Percentiles rank a stretch among this genome's conserved stretches.
Evolutionary conservation across 2,888 invertebrate species (phyloP).

Genomic region (Encarsia formosa): DNA sequence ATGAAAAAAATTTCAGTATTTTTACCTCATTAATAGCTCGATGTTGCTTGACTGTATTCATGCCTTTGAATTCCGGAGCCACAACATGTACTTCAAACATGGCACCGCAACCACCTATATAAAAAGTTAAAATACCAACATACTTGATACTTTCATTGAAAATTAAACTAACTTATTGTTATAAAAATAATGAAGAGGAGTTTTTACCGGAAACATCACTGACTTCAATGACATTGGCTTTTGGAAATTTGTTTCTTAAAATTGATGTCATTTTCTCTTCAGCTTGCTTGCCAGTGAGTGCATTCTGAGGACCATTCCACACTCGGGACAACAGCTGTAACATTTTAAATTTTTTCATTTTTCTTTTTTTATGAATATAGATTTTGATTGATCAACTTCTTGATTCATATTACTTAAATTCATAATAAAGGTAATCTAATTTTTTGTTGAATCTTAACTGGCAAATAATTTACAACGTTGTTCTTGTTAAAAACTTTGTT

Average conservation of each 20-base stretch:
- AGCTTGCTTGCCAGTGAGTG: slow-evolving; percentile 42
- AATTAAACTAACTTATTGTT: slow-evolving; percentile 10
- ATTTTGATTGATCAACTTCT: too few species aligned
- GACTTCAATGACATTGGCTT: slow-evolving; percentile 62
- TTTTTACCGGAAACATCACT: slow-evolving; percentile 63
- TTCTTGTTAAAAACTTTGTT: too few species aligned
- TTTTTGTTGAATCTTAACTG: too few species aligned
- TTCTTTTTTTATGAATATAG: slow-evolving; percentile 11
- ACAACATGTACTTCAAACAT: slow-evolving; percentile 73
- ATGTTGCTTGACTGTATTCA: slow-evolving; percentile 71
- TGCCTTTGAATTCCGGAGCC: slow-evolving; percentile 66
- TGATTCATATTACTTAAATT: too few species aligned
- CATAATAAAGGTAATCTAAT: too few species aligned
- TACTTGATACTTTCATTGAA: slow-evolving; percentile 8
- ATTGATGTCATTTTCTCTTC: slow-evolving; percentile 50
- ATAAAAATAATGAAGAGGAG: too few species aligned
- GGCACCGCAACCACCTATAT: slow-evolving; percentile 71
- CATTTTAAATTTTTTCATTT: slow-evolving; percentile 42
- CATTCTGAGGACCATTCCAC: slow-evolving; percentile 45
- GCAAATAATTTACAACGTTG: too few species aligned
- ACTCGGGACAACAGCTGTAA: slow-evolving; percentile 49
- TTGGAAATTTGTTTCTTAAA: slow-evolving; percentile 56
- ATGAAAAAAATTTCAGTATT: background rate
- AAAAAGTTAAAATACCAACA: background rate
- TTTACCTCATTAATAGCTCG: slow-evolving; percentile 64